Conservation (phyloP, 2,888 invertebrate species). For the Phlogophora meticulosa region DNA sequence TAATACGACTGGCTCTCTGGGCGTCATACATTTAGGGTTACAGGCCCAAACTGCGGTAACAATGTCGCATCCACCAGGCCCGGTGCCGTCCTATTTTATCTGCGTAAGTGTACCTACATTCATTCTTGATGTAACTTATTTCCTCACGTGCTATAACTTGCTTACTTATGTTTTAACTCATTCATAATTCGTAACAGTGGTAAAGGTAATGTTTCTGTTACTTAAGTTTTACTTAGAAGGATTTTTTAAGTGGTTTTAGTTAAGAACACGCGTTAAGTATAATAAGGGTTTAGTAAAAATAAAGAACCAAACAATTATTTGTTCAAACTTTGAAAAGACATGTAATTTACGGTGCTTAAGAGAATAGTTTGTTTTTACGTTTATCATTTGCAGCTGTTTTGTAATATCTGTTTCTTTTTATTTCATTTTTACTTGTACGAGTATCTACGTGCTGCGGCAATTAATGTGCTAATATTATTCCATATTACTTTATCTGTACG, state of each 20-base stretch:
- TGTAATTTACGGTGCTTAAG: constrained; percentile 3
- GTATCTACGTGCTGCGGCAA: constrained; percentile 1
- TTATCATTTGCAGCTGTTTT: constrained; percentile 14
- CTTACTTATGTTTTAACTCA: constrained; percentile 6
- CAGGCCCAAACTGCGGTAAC: constrained; percentile 62
- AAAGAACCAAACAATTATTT: constrained; percentile 1
- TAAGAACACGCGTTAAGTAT: constrained; percentile 1
- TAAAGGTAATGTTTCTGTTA: constrained; percentile 19
- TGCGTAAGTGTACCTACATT: constrained; percentile 55
- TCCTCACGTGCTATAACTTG: constrained; percentile 20
- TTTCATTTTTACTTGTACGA: constrained; percentile 26
- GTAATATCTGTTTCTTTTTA: constrained; percentile 31
- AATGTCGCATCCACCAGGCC: constrained; percentile 73
- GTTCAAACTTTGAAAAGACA: constrained; percentile 13
- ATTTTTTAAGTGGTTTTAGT: constrained; percentile 14
- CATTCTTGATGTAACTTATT: constrained; percentile 43
- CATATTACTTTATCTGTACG: constrained; percentile 40
- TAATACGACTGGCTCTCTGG: constrained; percentile 67
- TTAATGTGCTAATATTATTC: constrained; percentile 49
- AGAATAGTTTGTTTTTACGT: constrained; percentile 15
- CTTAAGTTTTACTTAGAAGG: constrained; percentile 18
- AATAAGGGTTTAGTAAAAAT: constrained; percentile 7
- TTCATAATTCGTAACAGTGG: constrained; percentile 1
- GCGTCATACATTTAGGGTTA: constrained; percentile 71
- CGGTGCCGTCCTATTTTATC: constrained; percentile 66